phyloP scores from a whole-genome alignment of 2,888 invertebrate genomes.

The Choristoneura rosaceana region DNA sequence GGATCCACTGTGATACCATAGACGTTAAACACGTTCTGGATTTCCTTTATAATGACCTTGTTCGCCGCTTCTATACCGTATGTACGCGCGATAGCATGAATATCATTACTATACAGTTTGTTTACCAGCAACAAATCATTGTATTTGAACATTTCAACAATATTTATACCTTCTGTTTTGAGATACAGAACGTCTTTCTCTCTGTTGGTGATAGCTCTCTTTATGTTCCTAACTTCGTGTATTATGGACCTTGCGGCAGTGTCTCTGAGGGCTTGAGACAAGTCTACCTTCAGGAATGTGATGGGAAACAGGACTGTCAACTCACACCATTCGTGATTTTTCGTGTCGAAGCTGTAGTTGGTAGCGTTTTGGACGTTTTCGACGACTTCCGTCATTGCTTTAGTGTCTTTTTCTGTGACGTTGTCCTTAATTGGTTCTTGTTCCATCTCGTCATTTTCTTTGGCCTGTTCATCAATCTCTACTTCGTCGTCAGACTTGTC shows the following conservation, averaged over 20 bases:
- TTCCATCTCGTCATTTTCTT: conserved; percentile 63
- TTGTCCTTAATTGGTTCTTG: conserved; percentile 52
- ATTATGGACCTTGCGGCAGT: conserved; percentile 90
- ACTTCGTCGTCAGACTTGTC: conserved; percentile 81
- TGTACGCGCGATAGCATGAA: conserved; percentile 94
- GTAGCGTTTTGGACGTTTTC: conserved; percentile 74
- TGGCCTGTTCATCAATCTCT: conserved; percentile 60
- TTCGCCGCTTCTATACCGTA: conserved; percentile 99
- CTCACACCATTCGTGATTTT: conserved; percentile 93
- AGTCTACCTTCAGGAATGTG: conserved; percentile 85
- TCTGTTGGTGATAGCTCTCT: conserved; percentile 92
- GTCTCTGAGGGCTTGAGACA: conserved; percentile 90
- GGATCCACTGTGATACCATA: conserved; percentile 98
- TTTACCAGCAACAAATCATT: conserved; percentile 91
- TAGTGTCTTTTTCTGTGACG: conserved; percentile 58
- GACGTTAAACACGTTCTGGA: conserved; percentile 97
- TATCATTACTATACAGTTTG: conserved; percentile 96
- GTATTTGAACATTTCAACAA: conserved; percentile 95
- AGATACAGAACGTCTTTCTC: conserved; percentile 88
- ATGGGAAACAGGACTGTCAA: conserved; percentile 89
- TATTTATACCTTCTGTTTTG: conserved; percentile 98
- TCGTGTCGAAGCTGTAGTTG: conserved; percentile 91
- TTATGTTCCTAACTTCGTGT: conserved; percentile 92
- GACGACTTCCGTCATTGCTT: conserved; percentile 72
- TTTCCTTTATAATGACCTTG: conserved; percentile 96